Conservation (phyloP, 2,797 vertebrate species). For the Pempheris klunzingeri region DNA sequence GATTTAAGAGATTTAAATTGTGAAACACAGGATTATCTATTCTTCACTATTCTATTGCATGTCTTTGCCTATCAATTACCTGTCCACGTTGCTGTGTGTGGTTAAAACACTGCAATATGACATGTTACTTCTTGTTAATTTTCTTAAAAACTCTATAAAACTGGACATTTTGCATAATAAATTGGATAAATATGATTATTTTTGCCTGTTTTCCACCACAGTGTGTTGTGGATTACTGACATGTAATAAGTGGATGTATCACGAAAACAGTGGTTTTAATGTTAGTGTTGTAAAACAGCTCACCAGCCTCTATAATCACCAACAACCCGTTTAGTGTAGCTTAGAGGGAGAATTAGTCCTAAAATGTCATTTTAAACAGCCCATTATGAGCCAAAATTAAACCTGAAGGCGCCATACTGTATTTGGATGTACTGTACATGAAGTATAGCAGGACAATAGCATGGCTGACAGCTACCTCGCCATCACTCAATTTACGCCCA, state of each 20-base stretch:
- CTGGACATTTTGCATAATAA: neutral
- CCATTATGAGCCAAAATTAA: neutral
- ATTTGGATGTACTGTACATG: constrained; percentile 3
- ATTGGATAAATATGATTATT: neutral
- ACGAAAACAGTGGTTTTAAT: neutral
- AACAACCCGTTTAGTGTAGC: neutral
- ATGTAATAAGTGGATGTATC: neutral
- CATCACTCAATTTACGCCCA: constrained; percentile 50
- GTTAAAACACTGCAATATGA: constrained; percentile 37
- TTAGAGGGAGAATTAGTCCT: neutral
- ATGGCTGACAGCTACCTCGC: constrained; percentile 29
- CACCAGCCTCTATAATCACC: neutral
- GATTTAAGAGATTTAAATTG: neutral
- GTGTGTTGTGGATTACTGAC: neutral
- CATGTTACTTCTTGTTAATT: neutral
- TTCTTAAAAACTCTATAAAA: neutral
- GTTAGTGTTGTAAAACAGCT: neutral
- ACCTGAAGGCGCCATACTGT: constrained; percentile 19
- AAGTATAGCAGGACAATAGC: constrained; percentile 31
- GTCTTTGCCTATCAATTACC: neutral
- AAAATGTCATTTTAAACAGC: neutral
- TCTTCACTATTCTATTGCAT: neutral
- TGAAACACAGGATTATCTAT: neutral
- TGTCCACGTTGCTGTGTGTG: neutral
- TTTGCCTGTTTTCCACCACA: neutral